Base-by-base conservation (phyloP, 53 echinoderm and acorn worm genomes). In the Holothuria scabra region DNA sequence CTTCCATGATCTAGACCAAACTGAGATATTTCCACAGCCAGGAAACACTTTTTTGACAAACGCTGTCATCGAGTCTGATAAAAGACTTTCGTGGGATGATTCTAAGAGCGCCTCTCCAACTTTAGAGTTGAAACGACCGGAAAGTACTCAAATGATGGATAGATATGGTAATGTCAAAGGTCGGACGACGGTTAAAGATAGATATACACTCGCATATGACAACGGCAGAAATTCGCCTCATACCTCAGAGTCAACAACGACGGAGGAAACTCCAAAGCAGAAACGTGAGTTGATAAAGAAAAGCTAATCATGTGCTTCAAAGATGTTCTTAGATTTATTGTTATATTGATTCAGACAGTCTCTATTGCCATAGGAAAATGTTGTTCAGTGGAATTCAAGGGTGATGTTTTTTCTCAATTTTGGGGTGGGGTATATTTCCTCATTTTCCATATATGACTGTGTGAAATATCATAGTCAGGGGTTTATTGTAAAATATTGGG, bases 81-180 rank as follows among this genome's bases (percentile, higher is more conserved):
- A 78, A 21, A 57, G 69, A 18, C 49, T 87, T 29, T 79, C 82
- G 2, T 61, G 65, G 62, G 82, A 81, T 61, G 65, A 61, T 23
- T 46, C 65, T 0, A 81, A 64, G 62, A 44, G 29, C 30, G 37
- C 41, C 62, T 61, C 62, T 2, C 82, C 82, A 41, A 61, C 65
- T 7, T 22, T 63, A 65, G 46, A 61, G 24, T 23, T 81, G 65
- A 61, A 81, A 49, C 63, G 82, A 25, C 82, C 82, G 12, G 82
- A 81, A 63, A 88, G 93, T 19, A 90, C 86, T 20, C 84, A 90
- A 35, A 56, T 92, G 68, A 65, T 95, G 23, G 90, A 92, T 55
- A 88, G 90, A 21, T 92, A 83, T 65, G 95, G 92, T 28, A 95
- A 92, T 66, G 81, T 95, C 67, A 88, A 90, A 82, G 90, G 90